Percentiles rank a stretch among this genome's conserved stretches.
Conservation (phyloP, 1,140 invertebrate species). For the Brevipalpus yothersi region DNA sequence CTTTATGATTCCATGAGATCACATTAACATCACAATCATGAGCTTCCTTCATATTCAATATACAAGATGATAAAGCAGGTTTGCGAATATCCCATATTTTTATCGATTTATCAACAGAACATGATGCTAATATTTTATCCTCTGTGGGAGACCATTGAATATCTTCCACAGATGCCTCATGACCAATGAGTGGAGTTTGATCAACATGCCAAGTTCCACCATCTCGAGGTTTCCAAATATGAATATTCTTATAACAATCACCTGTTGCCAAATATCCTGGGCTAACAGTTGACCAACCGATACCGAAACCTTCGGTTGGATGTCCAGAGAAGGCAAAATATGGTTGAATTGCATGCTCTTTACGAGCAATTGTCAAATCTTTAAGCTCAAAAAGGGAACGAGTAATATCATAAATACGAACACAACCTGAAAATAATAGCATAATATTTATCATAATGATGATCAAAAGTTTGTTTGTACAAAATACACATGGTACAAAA, state of each 20-base stretch:
- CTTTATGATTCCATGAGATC: slow-evolving; percentile 79
- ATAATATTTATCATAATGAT: too few species aligned
- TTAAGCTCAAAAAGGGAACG: slow-evolving; percentile 50
- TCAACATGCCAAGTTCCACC: slow-evolving; percentile 42
- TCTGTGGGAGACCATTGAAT: slow-evolving; percentile 97
- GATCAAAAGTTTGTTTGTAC: neutral
- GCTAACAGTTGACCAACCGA: slow-evolving; percentile 67
- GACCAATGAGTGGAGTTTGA: slow-evolving; percentile 57
- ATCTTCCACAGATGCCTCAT: slow-evolving; percentile 85
- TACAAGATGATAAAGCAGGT: slow-evolving; percentile 60
- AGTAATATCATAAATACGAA: slow-evolving; percentile 71
- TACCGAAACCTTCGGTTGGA: slow-evolving; percentile 66
- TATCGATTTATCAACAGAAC: slow-evolving; percentile 67
- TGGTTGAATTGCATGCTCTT: slow-evolving; percentile 26
- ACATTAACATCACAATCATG: slow-evolving; percentile 90
- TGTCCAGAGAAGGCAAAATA: slow-evolving; percentile 73
- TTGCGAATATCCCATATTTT: slow-evolving; percentile 46
- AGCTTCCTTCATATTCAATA: slow-evolving; percentile 59
- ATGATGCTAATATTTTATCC: slow-evolving; percentile 64
- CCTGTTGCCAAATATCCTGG: slow-evolving; percentile 58
- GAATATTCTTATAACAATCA: slow-evolving; percentile 69
- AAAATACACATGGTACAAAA: too few species aligned
- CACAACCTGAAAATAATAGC: slow-evolving; percentile 21
- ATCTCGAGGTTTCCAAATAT: slow-evolving; percentile 62
- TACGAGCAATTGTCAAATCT: slow-evolving; percentile 20